Evolutionary conservation across 2,888 invertebrate species (phyloP), one percentile per base, ranked within the genome.

Genomic region (Morpho helenor): DNA sequence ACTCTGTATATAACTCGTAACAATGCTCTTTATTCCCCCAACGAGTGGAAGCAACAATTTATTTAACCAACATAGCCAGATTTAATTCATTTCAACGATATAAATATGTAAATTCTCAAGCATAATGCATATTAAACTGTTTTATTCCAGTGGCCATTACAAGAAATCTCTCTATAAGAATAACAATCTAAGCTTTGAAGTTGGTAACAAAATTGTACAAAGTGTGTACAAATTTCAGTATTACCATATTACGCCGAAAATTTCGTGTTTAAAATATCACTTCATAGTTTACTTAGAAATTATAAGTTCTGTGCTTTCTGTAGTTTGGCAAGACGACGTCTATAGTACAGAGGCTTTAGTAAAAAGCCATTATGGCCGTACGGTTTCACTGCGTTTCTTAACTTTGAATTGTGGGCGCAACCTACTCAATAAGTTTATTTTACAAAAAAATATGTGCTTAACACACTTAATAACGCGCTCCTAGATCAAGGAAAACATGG

Each of bases 81-180:
- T 57, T 61, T 57, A 54, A 61, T 61, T 54, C 58, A 58, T 61
- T 55, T 53, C 51, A 23, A 61, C 51, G 50, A 55, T 61, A 61
- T 57, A 61, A 61, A 58, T 61, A 61, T 61, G 61, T 52, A 54
- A 61, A 61, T 61, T 52, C 54, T 47, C 51, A 53, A 47, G 57
- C 54, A 54, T 57, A 60, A 57, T 60, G 60, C 56, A 60, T 56
- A 52, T 49, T 56, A 43, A 52, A 49, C 60, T 49, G 52, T 56
- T 56, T 60, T 49, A 56, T 56, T 60, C 56, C 60, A 56, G 2
- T 31, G 31, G 48, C 59, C 23, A 44, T 56, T 60, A 56, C 46
- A 7, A 40, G 10, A 49, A 49, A 49, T 39, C 8, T 48, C 23
- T 8, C 23, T 31, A 31, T 31, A 31, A 31, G 5, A 31, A 31